Conservation (phyloP, 2,113 vertebrate genomes). For the Muscicapa adusta region DNA sequence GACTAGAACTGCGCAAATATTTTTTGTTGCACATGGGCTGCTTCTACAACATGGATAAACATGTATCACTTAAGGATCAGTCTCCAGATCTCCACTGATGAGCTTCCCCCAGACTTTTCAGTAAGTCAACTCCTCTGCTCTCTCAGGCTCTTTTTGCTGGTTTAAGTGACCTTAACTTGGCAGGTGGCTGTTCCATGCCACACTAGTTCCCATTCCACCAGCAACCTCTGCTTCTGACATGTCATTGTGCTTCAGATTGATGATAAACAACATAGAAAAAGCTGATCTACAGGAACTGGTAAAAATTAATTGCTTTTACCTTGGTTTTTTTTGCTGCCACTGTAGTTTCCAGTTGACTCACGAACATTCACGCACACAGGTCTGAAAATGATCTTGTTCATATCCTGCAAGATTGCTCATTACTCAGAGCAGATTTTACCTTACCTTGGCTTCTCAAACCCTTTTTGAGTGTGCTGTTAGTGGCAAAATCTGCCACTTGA, state of each 20-base stretch:
- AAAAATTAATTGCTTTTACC: neutral
- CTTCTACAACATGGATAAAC: neutral
- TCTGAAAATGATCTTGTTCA: neutral
- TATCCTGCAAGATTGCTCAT: neutral
- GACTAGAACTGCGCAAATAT: neutral
- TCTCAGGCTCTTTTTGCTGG: neutral
- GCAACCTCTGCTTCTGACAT: neutral
- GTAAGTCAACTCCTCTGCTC: neutral
- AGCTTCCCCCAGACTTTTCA: neutral
- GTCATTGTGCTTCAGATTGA: neutral
- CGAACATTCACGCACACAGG: accelerated
- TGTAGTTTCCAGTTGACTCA: neutral
- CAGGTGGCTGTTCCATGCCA: neutral
- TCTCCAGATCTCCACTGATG: neutral
- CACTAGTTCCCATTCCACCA: neutral
- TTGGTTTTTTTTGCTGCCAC: neutral
- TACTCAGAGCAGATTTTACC: neutral
- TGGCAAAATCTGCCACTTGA: neutral
- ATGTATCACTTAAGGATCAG: neutral
- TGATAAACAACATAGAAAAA: neutral
- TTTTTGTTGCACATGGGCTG: neutral
- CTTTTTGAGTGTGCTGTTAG: neutral
- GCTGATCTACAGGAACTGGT: neutral
- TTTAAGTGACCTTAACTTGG: neutral
- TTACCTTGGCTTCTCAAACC: neutral